Evolutionary conservation across 2,113 vertebrate species (phyloP), one percentile per base, ranked within the genome.

Genomic region (Nibea coibor): DNA sequence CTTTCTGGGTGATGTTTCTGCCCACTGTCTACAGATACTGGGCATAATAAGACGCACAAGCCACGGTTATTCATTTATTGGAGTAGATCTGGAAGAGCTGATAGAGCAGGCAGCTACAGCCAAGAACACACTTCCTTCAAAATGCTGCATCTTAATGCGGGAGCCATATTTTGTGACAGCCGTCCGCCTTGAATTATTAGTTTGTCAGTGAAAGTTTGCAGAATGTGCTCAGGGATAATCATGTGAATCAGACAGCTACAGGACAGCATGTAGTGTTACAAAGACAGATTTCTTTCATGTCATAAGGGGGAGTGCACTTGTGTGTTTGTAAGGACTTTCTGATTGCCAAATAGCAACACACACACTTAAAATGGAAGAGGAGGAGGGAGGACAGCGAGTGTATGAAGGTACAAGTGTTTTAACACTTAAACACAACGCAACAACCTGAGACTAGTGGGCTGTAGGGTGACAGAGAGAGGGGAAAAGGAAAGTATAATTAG

Each of bases 381-480:
- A 22, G 62, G 42, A 53, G 66, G 45, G 67, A 42, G 24, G 47
- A 59, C 20, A 35, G 48, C 58, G 72, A 63, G 73, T 16, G 50
- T 20, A 78, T 68, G 78, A 76, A 45, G 61, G 76, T 42, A 86
- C 68, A 61, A 59, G 78, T 82, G 74, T 67, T 78, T 84, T 31
- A 66, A 91, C 84, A 80, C 70, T 87, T 80, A 39, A 82, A 87
- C 67, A 91, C 87, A 92, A 91, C 72, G 58, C 81, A 79, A 93
- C 92, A 86, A 92, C 92, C 92, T 93, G 92, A 93, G 92, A 92
- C 91, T 90, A 90, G 87, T 88, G 59, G 71, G 17, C 22, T 0
- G 20, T 28, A 45, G 26, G 66, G 62, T 59, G 51, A 68, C 61
- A 48, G 68, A n/a, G 64, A 57, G 22, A 57, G 66, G 54, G 26